Conservation (phyloP, 2,888 invertebrate genomes). For the Thymelicus sylvestris region DNA sequence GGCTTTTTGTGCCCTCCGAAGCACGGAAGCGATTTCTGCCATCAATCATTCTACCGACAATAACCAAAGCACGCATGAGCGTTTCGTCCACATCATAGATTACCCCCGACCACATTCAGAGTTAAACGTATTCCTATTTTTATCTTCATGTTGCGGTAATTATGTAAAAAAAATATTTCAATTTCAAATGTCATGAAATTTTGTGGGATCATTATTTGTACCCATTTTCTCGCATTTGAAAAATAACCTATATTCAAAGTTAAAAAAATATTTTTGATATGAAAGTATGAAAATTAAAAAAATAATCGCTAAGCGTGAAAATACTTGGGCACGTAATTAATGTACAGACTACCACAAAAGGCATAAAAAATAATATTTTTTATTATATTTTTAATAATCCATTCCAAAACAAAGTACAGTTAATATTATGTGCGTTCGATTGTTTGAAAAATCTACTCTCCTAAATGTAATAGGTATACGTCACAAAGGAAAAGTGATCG, state of each 20-base stretch:
- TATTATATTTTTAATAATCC: slow-evolving; percentile 13
- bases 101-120: slow-evolving; percentile 72
- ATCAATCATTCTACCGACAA: too few species aligned
- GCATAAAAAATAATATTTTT: slow-evolving; percentile 10
- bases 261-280: slow-evolving; percentile 29
- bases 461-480: slow-evolving; percentile 37
- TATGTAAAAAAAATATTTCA: too few species aligned
- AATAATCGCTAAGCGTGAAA: slow-evolving; percentile 3
- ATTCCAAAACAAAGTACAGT: slow-evolving; percentile 5
- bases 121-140: neutral
- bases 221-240: neutral
- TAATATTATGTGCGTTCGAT: slow-evolving; percentile 1
- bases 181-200: too few species aligned
- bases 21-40: too few species aligned
- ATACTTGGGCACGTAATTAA: neutral
- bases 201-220: neutral
- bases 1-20: too few species aligned
- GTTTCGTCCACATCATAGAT: too few species aligned
- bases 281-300: slow-evolving; percentile 22
- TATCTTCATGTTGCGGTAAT: neutral
- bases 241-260: slow-evolving; percentile 5
- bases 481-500: slow-evolving; percentile 50
- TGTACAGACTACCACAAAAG: slow-evolving; percentile 7
- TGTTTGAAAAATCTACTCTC: slow-evolving; percentile 10
- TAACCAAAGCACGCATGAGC: too few species aligned